phyloP scores from a whole-genome alignment of 2,888 invertebrate genomes.

The Dolomedes plantarius region DNA sequence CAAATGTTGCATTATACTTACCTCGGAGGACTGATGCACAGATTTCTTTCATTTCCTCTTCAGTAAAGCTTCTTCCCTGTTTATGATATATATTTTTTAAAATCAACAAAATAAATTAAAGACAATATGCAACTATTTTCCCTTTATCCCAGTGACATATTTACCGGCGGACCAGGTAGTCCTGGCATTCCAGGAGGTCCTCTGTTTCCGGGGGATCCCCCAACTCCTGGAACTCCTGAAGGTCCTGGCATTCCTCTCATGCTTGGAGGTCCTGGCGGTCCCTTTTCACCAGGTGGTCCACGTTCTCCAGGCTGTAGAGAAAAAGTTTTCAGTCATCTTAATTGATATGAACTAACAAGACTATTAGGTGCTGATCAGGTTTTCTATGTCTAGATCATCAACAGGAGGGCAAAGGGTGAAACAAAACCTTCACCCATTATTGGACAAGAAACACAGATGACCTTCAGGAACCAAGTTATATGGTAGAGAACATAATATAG shows the following conservation, averaged over 20 bases:
- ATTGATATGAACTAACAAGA: too few relatives aligned
- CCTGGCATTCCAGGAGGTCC: conserved; percentile 76
- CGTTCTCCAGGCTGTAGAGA: conserved; percentile 63
- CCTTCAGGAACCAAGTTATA: too few relatives aligned
- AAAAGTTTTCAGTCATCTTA: not conserved
- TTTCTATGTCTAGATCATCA: too few relatives aligned
- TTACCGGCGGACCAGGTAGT: conserved; percentile 76
- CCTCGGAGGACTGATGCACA: conserved; percentile 88
- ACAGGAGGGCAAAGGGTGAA: too few relatives aligned
- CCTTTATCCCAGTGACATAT: not conserved
- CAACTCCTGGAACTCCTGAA: conserved; percentile 37
- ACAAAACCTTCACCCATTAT: too few relatives aligned
- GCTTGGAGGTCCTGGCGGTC: conserved; percentile 53
- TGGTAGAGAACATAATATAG: too few relatives aligned
- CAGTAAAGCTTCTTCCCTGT: conserved; percentile 81
- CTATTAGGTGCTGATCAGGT: too few relatives aligned
- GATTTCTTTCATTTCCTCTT: conserved; percentile 87
- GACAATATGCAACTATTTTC: too few relatives aligned
- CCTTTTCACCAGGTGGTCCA: conserved; percentile 55
- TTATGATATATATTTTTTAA: not conserved
- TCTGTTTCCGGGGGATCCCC: conserved; percentile 73
- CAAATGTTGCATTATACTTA: too few relatives aligned
- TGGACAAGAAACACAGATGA: too few relatives aligned
- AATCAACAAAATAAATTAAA: not conserved
- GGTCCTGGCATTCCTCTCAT: conserved; percentile 53